phyloP scores from a whole-genome alignment of 2,888 invertebrate genomes.

The Heliconius ismenius region DNA sequence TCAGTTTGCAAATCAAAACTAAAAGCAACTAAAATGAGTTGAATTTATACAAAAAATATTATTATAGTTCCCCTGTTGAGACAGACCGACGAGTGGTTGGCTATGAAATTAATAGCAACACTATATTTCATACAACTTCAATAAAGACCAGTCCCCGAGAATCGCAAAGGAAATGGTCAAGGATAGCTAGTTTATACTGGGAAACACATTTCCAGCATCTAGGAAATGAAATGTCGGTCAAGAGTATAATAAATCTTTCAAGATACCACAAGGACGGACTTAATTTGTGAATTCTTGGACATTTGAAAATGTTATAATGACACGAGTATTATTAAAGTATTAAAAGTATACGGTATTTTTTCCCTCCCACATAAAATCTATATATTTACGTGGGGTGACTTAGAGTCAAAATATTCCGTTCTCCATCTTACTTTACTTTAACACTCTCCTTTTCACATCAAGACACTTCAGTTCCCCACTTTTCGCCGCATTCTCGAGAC shows the following conservation, averaged over 20 bases:
- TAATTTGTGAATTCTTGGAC: slow-evolving; percentile 9
- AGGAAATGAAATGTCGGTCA: slow-evolving; percentile 38
- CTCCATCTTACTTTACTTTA: too few relatives aligned
- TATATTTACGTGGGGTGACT: too few relatives aligned
- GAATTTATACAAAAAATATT: not conserved
- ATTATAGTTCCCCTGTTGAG: not conserved
- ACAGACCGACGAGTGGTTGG: not conserved
- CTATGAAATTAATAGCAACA: not conserved
- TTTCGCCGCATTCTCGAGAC: not conserved
- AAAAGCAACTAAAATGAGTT: not conserved
- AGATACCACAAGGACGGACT: slow-evolving; percentile 4
- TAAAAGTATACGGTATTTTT: not conserved
- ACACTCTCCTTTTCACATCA: too few relatives aligned
- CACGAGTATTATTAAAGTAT: not conserved
- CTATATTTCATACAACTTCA: slow-evolving; percentile 5
- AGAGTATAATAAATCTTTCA: slow-evolving; percentile 28
- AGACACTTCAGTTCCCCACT: too few relatives aligned
- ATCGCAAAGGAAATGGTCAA: slow-evolving; percentile 63
- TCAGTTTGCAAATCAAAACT: not conserved
- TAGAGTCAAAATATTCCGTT: too few relatives aligned
- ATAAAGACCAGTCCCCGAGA: slow-evolving; percentile 24
- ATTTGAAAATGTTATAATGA: not conserved
- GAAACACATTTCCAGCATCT: slow-evolving; percentile 87
- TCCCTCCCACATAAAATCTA: not conserved
- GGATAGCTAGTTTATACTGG: slow-evolving; percentile 82